A percentile compares a stretch with the other conserved stretches of the same genome.
phyloP scores from a whole-genome alignment of 30 jellyfish, hydroid and myxozoan genomes.

The Mastigias papua region DNA sequence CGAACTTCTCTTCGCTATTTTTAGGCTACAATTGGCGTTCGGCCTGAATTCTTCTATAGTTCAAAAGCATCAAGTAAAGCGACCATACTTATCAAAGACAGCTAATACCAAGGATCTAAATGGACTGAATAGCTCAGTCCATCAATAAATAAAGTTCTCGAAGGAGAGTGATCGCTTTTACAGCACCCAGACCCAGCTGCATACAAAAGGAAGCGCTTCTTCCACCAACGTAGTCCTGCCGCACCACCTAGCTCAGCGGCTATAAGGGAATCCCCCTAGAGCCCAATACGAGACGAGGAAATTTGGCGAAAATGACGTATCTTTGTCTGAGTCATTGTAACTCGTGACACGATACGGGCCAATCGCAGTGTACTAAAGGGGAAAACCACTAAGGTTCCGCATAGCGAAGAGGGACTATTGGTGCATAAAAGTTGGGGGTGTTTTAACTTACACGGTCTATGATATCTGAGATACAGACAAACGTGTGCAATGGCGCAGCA shows the following conservation, averaged over 20 bases:
- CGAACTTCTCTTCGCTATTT: not conserved
- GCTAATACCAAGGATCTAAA: not conserved
- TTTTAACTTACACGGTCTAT: no score
- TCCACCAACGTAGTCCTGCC: not conserved
- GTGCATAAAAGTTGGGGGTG: no score
- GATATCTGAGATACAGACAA: no score
- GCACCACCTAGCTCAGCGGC: slow-evolving; percentile 15
- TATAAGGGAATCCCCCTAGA: slow-evolving; percentile 25
- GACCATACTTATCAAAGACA: not conserved
- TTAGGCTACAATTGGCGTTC: not conserved
- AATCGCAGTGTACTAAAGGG: not conserved
- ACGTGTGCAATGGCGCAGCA: no score
- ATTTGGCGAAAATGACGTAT: slow-evolving; percentile 46
- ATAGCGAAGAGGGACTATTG: not conserved
- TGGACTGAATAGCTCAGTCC: not conserved
- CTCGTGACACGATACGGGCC: not conserved
- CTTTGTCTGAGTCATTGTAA: not conserved
- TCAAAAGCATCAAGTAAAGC: not conserved
- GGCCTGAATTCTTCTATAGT: not conserved
- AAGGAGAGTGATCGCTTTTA: not conserved
- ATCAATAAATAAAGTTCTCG: not conserved
- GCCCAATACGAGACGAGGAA: slow-evolving; percentile 54
- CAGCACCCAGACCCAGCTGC: not conserved
- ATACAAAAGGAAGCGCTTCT: slow-evolving; percentile 36
- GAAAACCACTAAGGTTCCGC: not conserved